Evolutionary conservation across 1,140 invertebrate species (phyloP).

Genomic region (Dendroctonus valens): DNA sequence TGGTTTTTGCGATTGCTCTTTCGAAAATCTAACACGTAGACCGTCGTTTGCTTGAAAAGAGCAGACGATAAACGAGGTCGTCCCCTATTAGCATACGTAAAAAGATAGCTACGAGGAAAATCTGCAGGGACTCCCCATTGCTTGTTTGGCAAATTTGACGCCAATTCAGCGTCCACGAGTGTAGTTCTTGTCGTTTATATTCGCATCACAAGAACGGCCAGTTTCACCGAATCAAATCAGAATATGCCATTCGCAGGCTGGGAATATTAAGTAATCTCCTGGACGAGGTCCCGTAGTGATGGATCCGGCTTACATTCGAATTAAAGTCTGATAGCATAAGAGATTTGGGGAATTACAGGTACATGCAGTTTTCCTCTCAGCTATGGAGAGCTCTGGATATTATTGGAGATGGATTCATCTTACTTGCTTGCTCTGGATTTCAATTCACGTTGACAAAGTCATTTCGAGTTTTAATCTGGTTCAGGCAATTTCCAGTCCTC

Average conservation of each 20-base stretch:
- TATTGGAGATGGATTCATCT: too few relatives aligned
- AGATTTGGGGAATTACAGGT: constrained; percentile 24
- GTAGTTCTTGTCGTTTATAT: constrained; percentile 38
- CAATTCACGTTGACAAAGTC: too few relatives aligned
- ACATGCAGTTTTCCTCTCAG: constrained; percentile 8
- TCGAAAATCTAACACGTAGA: too few relatives aligned
- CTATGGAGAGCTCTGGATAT: background rate
- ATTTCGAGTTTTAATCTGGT: too few relatives aligned
- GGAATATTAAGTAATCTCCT: constrained; percentile 43
- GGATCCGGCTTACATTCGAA: constrained; percentile 26
- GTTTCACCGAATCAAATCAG: constrained; percentile 44
- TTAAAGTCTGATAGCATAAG: constrained; percentile 23
- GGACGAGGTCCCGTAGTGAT: background rate
- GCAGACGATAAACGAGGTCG: constrained; percentile 11
- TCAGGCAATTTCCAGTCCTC: too few relatives aligned
- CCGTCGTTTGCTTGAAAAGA: background rate
- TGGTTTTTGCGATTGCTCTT: too few relatives aligned
- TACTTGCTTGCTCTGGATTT: too few relatives aligned
- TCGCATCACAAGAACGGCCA: constrained; percentile 40
- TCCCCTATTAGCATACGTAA: constrained; percentile 21
- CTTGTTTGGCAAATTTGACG: constrained; percentile 30
- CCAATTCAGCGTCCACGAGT: constrained; percentile 27
- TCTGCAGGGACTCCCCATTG: constrained; percentile 10
- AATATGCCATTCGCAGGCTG: constrained; percentile 40
- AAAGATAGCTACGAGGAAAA: constrained; percentile 12